phyloP scores from a whole-genome alignment of 2,797 vertebrate genomes.

The Crenichthys baileyi region DNA sequence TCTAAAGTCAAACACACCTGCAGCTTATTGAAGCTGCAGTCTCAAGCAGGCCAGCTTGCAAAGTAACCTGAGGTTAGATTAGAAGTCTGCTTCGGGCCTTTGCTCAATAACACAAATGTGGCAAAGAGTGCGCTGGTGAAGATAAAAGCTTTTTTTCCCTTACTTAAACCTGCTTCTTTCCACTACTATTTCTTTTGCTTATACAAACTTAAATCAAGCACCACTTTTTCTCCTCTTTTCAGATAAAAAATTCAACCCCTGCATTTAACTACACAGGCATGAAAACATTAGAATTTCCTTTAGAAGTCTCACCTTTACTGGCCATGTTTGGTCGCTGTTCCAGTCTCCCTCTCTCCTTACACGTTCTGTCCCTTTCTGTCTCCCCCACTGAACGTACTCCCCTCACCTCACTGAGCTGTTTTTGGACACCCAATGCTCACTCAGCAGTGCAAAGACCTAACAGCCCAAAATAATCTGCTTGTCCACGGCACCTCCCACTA shows the following conservation, averaged over 20 bases:
- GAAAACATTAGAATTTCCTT: constrained; percentile 16
- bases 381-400: constrained; percentile 51
- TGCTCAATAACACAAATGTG: constrained; percentile 1
- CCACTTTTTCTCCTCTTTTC: neutral
- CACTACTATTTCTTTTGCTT: neutral
- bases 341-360: constrained; percentile 37
- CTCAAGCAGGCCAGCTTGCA: constrained; percentile 12
- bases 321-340: constrained; percentile 74
- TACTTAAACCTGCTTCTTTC: neutral
- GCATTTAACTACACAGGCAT: neutral
- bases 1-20: constrained; percentile 29
- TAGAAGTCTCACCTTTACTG: constrained; percentile 80
- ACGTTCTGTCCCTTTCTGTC: constrained; percentile 54
- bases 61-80: constrained; percentile 16
- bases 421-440: constrained; percentile 76
- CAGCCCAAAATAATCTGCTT: constrained; percentile 81
- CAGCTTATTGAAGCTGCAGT: constrained; percentile 9
- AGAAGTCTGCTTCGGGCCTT: constrained; percentile 3
- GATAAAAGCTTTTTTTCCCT: neutral
- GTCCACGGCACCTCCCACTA: constrained; percentile 60
- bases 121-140: constrained; percentile 11
- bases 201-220: constrained; percentile 15
- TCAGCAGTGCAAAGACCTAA: constrained; percentile 77
- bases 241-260: neutral
- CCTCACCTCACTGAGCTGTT: constrained; percentile 72